Conservation (phyloP, 2,797 vertebrate genomes). For the Coccyzus lansbergi region DNA sequence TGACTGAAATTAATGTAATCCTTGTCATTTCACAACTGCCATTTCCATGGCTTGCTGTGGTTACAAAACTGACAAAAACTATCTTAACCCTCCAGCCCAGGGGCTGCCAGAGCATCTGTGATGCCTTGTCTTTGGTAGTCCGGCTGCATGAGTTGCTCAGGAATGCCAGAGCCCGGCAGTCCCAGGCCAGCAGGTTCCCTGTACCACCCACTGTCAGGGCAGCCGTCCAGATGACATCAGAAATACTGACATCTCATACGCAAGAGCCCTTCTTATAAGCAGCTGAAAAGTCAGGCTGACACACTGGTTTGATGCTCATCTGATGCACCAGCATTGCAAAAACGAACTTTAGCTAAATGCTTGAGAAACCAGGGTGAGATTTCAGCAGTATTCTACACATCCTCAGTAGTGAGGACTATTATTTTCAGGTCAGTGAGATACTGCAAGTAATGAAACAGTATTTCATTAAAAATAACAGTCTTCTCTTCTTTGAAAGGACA, state of each 20-base stretch:
- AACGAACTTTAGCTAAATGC: neutral
- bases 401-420: neutral
- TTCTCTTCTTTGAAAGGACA: neutral
- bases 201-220: rapidly evolving
- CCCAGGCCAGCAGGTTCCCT: rapidly evolving
- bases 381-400: neutral
- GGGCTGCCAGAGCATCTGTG: neutral
- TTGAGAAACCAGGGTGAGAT: neutral
- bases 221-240: neutral
- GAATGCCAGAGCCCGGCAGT: neutral
- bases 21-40: neutral
- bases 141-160: rapidly evolving
- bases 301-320: neutral
- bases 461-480: neutral
- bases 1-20: neutral
- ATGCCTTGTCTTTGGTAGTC: neutral
- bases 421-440: neutral
- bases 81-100: neutral
- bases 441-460: neutral
- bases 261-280: neutral
- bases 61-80: neutral
- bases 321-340: rapidly evolving
- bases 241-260: neutral
- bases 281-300: neutral
- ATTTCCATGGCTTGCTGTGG: neutral